phyloP scores from a whole-genome alignment of 2,797 vertebrate species.

The Gambelia wislizenii region DNA sequence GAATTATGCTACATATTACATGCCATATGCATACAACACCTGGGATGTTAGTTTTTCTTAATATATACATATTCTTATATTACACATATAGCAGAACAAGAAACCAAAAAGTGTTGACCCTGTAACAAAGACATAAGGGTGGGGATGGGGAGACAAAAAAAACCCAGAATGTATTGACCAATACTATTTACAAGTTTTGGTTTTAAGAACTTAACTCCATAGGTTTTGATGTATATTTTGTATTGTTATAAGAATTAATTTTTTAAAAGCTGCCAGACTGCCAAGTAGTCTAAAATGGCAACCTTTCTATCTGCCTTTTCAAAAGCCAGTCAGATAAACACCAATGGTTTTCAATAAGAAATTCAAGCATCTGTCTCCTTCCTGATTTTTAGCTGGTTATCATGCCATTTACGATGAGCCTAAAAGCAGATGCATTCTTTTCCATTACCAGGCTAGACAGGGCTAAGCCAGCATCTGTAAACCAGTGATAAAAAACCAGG shows the following conservation, averaged over 20 bases:
- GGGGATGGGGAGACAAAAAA: too few relatives aligned
- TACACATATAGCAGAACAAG: too few relatives aligned
- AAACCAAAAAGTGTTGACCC: too few relatives aligned
- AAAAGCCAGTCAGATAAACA: constrained; percentile 67
- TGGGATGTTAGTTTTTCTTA: background rate
- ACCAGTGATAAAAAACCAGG: constrained; percentile 69
- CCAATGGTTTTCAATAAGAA: constrained; percentile 80
- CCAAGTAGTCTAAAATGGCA: too few relatives aligned
- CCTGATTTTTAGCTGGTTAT: constrained; percentile 71
- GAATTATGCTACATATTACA: background rate
- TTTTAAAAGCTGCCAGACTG: too few relatives aligned
- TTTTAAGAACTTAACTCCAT: too few relatives aligned
- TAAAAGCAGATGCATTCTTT: constrained; percentile 6
- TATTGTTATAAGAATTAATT: too few relatives aligned
- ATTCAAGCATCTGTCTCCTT: constrained; percentile 76
- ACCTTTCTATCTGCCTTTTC: background rate
- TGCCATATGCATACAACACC: background rate
- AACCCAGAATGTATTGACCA: background rate
- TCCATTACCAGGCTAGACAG: constrained; percentile 59
- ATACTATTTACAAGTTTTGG: too few relatives aligned
- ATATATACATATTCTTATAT: background rate
- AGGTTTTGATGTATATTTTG: background rate
- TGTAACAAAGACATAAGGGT: too few relatives aligned
- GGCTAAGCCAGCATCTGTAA: constrained; percentile 72
- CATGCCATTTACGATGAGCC: constrained; percentile 68